These are phyloP conservation scores for Brenthis hecate DNA, from an alignment of 2,888 invertebrate genomes.

Conservation along the genomic window DNA sequence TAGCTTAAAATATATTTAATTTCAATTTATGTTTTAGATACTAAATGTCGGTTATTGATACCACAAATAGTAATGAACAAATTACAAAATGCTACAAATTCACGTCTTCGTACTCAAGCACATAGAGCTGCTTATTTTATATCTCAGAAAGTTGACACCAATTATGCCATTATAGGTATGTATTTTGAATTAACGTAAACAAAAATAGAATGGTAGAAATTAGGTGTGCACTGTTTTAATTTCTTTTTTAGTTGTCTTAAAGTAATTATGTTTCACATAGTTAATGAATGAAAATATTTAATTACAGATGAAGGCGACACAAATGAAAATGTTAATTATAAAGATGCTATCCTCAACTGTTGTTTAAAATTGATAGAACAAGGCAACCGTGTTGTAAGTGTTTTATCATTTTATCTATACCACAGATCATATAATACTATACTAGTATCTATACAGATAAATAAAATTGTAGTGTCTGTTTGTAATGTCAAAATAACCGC, in stretches of 20 bases:
- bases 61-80: constrained; percentile 49
- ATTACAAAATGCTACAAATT: constrained; percentile 42
- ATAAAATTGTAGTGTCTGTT: not conserved
- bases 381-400: constrained; percentile 54
- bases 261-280: no score
- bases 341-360: constrained; percentile 43
- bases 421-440: no score
- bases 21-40: constrained; percentile 52
- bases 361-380: constrained; percentile 48
- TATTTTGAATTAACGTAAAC: constrained; percentile 1
- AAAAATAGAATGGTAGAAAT: no score
- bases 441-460: not conserved
- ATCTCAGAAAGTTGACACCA: constrained; percentile 49
- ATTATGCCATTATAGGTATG: constrained; percentile 55
- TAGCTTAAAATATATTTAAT: no score
- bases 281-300: not conserved
- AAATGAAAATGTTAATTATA: constrained; percentile 23
- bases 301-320: constrained; percentile 26
- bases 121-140: constrained; percentile 54
- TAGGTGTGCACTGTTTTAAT: no score
- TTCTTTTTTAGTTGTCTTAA: no score
- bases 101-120: constrained; percentile 42
- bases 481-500: not conserved
- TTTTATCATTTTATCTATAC: not conserved
- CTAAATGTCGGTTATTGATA: constrained; percentile 55